phyloP scores from a whole-genome alignment of 2,888 invertebrate genomes.

The Xestia ashworthii region DNA sequence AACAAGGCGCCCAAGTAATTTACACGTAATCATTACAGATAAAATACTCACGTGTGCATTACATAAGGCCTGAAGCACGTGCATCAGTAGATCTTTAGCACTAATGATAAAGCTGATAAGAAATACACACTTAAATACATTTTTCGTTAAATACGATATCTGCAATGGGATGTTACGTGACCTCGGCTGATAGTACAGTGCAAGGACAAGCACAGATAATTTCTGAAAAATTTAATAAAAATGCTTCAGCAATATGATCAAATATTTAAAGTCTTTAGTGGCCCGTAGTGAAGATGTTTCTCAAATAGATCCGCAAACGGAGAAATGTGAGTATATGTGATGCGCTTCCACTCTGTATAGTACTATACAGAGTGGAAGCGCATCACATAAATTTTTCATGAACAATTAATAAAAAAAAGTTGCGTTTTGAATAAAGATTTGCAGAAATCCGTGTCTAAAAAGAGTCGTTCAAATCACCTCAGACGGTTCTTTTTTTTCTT shows the following conservation, averaged over 20 bases:
- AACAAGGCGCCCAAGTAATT: background rate
- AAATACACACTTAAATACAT: background rate
- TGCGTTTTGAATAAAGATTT: too few relatives aligned
- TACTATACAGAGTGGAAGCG: too few relatives aligned
- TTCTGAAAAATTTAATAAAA: background rate
- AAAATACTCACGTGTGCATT: conserved; percentile 41
- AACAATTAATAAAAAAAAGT: too few relatives aligned
- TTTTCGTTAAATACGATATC: conserved; percentile 40
- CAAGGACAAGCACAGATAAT: conserved; percentile 23
- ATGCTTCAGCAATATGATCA: background rate
- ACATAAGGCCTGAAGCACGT: conserved; percentile 42
- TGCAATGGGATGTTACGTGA: conserved; percentile 23
- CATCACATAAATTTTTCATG: too few relatives aligned
- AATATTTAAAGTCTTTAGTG: background rate
- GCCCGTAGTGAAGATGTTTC: too few relatives aligned
- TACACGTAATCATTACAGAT: conserved; percentile 33
- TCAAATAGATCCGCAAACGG: too few relatives aligned
- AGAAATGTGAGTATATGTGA: too few relatives aligned
- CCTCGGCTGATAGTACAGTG: conserved; percentile 21
- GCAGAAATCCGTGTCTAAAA: background rate
- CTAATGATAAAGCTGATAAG: conserved; percentile 45
- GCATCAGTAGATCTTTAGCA: conserved; percentile 16
- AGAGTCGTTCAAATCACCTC: background rate
- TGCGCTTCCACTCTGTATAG: too few relatives aligned
- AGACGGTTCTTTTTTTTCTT: background rate